These are phyloP conservation scores for Mormyrus lacerda DNA, from an alignment of 2,113 vertebrate genomes.

Conservation along the genomic window DNA sequence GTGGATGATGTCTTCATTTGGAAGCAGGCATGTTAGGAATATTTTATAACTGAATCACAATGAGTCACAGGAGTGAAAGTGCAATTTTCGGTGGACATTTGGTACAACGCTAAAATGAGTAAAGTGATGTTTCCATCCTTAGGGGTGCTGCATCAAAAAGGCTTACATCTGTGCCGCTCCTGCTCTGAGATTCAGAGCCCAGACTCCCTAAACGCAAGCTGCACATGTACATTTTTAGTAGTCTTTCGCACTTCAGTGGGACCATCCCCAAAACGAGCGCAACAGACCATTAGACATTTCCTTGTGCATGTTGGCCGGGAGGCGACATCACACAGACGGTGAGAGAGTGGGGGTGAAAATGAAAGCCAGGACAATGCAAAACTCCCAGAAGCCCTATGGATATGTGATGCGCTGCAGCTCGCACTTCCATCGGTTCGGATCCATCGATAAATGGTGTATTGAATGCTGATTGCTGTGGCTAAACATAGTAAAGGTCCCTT, in stretches of 20 bases:
- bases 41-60: conserved; percentile 28
- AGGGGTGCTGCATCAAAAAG: not conserved
- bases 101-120: not conserved
- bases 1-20: conserved; percentile 32
- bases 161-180: not conserved
- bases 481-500: not conserved
- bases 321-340: not conserved
- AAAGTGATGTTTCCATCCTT: not conserved
- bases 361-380: not conserved
- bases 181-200: not conserved
- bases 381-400: not conserved
- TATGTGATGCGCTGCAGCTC: not conserved
- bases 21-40: conserved; percentile 25
- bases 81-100: not conserved
- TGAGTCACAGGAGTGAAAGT: not conserved
- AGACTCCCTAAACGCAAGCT: not conserved
- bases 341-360: not conserved
- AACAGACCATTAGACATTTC: not conserved
- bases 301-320: not conserved
- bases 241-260: not conserved
- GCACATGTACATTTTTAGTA: conserved; percentile 5
- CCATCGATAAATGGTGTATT: not conserved
- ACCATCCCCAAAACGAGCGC: not conserved
- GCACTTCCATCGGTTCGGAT: not conserved
- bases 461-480: not conserved